Evolutionary conservation across 2,113 vertebrate species (phyloP).

Genomic region (Porphyrio hochstetteri): DNA sequence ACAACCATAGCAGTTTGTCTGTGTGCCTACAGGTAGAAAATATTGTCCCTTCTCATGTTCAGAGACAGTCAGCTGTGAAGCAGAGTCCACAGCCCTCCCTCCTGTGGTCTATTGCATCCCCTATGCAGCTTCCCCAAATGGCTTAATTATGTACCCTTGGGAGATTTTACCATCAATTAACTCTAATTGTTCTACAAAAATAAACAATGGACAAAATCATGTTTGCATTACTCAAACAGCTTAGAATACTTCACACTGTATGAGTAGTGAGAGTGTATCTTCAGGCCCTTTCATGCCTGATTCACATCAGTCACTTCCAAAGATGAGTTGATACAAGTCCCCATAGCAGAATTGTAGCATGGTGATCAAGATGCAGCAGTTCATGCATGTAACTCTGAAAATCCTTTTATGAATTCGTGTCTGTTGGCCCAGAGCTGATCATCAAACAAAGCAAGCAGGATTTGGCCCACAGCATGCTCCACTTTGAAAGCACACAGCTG

Average conservation of each 20-base stretch:
- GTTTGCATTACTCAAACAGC: not conserved
- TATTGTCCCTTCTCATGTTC: not conserved
- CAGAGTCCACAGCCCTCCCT: not conserved
- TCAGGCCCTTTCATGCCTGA: not conserved
- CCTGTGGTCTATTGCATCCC: not conserved
- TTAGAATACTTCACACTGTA: not conserved
- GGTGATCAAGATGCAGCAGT: not conserved
- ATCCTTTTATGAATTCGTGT: not conserved
- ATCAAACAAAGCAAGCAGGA: slow-evolving; percentile 8
- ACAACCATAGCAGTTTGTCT: not conserved
- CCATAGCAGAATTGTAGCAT: not conserved
- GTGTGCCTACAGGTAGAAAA: not conserved
- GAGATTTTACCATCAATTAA: slow-evolving; percentile 12
- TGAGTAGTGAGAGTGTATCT: not conserved
- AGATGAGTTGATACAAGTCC: not conserved
- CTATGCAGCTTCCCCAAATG: not conserved
- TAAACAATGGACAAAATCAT: slow-evolving; percentile 9
- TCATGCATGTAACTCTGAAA: not conserved
- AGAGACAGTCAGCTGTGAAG: not conserved
- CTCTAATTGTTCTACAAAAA: not conserved
- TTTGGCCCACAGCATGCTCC: not conserved
- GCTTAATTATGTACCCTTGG: not conserved
- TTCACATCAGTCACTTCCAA: not conserved
- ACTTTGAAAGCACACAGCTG: slow-evolving; percentile 13
- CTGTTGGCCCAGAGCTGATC: not conserved